These are phyloP conservation scores for Trachops cirrhosus DNA, from an alignment of 2,797 vertebrate genomes.

Conservation along the genomic window DNA sequence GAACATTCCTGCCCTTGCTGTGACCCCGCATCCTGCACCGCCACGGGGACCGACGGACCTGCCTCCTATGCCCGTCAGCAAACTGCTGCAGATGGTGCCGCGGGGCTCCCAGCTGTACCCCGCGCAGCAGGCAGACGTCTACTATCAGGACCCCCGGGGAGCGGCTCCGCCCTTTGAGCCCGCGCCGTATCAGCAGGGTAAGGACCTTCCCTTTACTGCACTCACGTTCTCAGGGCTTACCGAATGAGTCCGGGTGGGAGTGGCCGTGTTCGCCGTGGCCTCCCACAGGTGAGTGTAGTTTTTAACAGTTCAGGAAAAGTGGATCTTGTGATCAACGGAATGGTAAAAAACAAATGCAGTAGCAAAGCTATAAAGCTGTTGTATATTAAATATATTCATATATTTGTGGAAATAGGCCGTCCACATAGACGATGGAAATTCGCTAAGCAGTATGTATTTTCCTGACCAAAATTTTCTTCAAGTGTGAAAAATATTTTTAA, in stretches of 20 bases:
- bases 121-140: conserved; percentile 91
- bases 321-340: not conserved
- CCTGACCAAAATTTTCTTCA: conserved; percentile 24
- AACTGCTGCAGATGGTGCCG: conserved; percentile 91
- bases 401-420: conserved; percentile 4
- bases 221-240: not conserved
- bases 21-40: conserved; percentile 88
- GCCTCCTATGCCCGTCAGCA: conserved; percentile 88
- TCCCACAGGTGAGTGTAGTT: conserved; percentile 1
- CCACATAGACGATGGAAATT: not conserved
- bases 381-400: not conserved
- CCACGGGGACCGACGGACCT: conserved; percentile 88
- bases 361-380: not conserved
- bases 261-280: not conserved
- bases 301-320: conserved; percentile 1
- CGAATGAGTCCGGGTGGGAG: not conserved
- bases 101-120: conserved; percentile 91
- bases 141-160: conserved; percentile 91
- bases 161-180: conserved; percentile 92
- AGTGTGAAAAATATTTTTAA: not conserved
- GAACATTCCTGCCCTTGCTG: conserved; percentile 87
- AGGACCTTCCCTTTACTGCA: conserved; percentile 18
- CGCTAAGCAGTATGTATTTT: not conserved
- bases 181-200: conserved; percentile 91
- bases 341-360: not conserved